Evolutionary conservation across 2,888 invertebrate genomes (phyloP), one percentile per base, ranked within the genome.

Genomic region (Caradrina kadenii): DNA sequence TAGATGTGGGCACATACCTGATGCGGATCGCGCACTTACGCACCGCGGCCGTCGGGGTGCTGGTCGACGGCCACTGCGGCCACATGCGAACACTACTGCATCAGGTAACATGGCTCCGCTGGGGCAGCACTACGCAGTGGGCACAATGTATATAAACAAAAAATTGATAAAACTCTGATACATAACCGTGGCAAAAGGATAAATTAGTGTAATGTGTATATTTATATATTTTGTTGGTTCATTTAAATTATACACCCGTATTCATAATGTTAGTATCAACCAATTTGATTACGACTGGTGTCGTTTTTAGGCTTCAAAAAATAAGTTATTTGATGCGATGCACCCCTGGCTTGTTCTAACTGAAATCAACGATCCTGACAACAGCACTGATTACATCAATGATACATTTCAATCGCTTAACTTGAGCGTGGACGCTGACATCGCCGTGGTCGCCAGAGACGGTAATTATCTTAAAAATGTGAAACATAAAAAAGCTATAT

Each of bases 371-470:
- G 56, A 74, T 19, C 8, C 54, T 0, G 77, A 70, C 2, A 63
- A 65, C 13, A 66, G 58, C 2, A 61, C 69, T 1, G 45, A 61
- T 15, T 81, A 77, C 48, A 80, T 88, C 5, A 74, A 88, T 17
- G 72, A 87, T 0, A 76, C 35, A 7, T 90, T 93, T 70, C 73
- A 71, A 55, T 35, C 71, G 4, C 85, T 93, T 10, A 92, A 94
- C 65, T 79, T 95, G n/a, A 94, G 94, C 53, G 79, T 94, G 1
- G 87, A 94, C 59, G 87, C 93, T 11, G 94, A 95, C 61, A 59
- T 95, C 6, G 87, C 80, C 7, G 80, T 92, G 0, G 90, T 87
- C 15, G 66, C 67, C 10, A 45, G 73, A 60, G 58, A 79, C 49
- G 92, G 93, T 93, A 84, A 69, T 3, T 15, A 45, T 26, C 2